Evolutionary conservation across 2,113 vertebrate species (phyloP).

Genomic region (Tenrec ecaudatus): DNA sequence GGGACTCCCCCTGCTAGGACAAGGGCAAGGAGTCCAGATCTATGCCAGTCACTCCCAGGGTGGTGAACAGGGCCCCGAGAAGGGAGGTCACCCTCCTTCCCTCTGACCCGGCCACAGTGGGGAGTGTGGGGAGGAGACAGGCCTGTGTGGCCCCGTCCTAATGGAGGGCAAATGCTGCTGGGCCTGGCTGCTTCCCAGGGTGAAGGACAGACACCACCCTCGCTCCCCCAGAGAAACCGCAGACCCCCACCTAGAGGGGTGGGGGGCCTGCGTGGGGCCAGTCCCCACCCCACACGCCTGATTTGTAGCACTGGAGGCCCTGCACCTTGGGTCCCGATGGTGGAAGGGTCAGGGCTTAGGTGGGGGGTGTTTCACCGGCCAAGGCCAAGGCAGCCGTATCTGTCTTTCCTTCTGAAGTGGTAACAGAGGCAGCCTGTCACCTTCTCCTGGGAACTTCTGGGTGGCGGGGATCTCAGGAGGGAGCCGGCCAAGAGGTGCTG

Average conservation of each 20-base stretch:
- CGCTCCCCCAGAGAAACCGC: background rate
- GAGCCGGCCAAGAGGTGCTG: constrained; percentile 52
- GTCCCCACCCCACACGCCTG: background rate
- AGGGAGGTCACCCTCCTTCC: background rate
- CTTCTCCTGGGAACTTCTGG: constrained; percentile 7
- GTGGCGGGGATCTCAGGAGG: constrained; percentile 13
- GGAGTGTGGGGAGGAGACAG: constrained; percentile 9
- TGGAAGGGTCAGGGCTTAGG: background rate
- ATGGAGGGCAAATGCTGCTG: background rate
- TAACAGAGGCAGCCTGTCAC: constrained; percentile 44
- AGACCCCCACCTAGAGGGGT: background rate
- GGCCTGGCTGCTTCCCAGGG: background rate
- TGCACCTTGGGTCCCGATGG: background rate
- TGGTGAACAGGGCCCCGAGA: background rate
- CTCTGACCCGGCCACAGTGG: background rate
- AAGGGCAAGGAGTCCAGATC: too few relatives aligned
- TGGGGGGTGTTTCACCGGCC: background rate
- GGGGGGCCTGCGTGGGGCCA: background rate
- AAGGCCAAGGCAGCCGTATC: background rate
- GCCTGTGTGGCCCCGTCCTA: background rate
- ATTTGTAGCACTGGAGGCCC: background rate
- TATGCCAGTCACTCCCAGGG: background rate
- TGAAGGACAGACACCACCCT: background rate
- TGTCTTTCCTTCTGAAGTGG: background rate
- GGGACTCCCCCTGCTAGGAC: background rate